Conservation (phyloP, 2,113 vertebrate species). For the Hypomesus transpacificus region DNA sequence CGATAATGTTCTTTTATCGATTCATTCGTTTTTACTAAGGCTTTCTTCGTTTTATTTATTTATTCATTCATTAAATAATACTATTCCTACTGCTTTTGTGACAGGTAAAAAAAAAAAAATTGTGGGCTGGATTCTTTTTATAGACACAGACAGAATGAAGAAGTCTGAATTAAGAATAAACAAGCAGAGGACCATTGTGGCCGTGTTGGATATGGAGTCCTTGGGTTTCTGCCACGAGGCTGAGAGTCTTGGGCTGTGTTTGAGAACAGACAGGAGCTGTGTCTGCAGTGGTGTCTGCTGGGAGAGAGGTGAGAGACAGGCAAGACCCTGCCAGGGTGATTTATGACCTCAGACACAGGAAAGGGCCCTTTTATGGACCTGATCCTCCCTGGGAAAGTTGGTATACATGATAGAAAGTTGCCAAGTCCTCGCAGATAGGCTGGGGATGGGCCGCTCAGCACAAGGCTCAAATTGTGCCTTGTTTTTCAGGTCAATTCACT, state of each 20-base stretch:
- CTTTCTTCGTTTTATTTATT: no score
- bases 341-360: slow-evolving; percentile 44
- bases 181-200: background rate
- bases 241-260: slow-evolving; percentile 18
- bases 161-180: background rate
- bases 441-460: slow-evolving; percentile 31
- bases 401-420: slow-evolving; percentile 62
- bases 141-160: no score
- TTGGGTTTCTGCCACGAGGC: slow-evolving; percentile 42
- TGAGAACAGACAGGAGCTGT: slow-evolving; percentile 41
- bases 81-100: no score
- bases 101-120: no score
- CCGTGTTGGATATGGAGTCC: background rate
- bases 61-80: no score
- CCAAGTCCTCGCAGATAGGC: slow-evolving; percentile 51
- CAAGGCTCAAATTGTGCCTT: slow-evolving; percentile 61
- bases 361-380: slow-evolving; percentile 44
- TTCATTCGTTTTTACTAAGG: no score
- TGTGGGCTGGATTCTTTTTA: no score
- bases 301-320: slow-evolving; percentile 33
- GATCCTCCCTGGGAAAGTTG: slow-evolving; percentile 65
- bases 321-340: slow-evolving; percentile 47
- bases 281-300: slow-evolving; percentile 23
- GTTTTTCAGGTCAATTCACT: slow-evolving; percentile 47
- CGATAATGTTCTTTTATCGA: no score